These are phyloP conservation scores for Olivierus martensii DNA, from an alignment of 1,140 invertebrate genomes.

Conservation along the genomic window DNA sequence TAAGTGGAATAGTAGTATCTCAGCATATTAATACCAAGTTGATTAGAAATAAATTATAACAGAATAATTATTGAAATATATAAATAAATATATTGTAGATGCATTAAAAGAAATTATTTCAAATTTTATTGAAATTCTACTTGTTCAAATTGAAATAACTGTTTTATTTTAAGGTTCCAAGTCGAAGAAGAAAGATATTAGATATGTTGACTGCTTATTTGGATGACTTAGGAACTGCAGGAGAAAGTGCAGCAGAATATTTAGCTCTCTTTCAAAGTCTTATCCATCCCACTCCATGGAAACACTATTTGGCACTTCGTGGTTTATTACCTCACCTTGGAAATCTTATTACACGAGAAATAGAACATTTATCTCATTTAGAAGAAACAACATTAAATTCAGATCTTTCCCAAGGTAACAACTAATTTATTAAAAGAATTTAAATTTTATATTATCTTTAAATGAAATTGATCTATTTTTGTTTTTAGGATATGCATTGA, in stretches of 20 bases:
- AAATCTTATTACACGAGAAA: constrained; percentile 71
- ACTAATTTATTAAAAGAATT: background rate
- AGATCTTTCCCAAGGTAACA: constrained; percentile 70
- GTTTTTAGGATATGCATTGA: constrained; percentile 54
- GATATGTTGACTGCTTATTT: constrained; percentile 78
- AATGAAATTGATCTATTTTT: constrained; percentile 6
- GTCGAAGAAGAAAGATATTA: constrained; percentile 41
- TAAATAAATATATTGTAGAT: too few species aligned
- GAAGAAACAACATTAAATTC: constrained; percentile 86
- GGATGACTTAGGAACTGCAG: constrained; percentile 63
- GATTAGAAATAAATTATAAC: too few species aligned
- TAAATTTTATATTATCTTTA: background rate
- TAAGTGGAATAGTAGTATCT: too few species aligned
- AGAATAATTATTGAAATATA: too few species aligned
- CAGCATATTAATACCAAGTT: too few species aligned
- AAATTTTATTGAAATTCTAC: too few species aligned
- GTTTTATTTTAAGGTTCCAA: constrained; percentile 16
- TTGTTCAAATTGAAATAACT: too few species aligned
- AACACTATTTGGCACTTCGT: constrained; percentile 62
- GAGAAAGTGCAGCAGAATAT: constrained; percentile 86
- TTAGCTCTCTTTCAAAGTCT: constrained; percentile 69
- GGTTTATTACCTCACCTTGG: constrained; percentile 74
- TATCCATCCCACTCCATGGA: constrained; percentile 53
- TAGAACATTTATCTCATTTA: constrained; percentile 63
- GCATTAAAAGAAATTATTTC: background rate